Evolutionary conservation across 2,888 invertebrate species (phyloP).

Genomic region (Dolichopus griseipennis): DNA sequence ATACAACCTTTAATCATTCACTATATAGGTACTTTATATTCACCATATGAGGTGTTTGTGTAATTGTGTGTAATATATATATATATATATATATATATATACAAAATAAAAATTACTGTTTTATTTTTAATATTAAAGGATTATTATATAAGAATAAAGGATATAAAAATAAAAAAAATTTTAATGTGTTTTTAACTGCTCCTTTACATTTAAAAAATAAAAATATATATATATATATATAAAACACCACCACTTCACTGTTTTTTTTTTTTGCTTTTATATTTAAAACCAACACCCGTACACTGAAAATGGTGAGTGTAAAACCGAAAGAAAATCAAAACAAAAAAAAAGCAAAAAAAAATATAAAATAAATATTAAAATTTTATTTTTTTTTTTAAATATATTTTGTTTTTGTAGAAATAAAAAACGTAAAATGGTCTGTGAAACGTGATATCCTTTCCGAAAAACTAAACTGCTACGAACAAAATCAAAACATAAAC

Average conservation of each 20-base stretch:
- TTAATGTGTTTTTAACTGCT: not conserved
- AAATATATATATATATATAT: not conserved
- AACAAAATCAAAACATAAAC: slow-evolving; percentile 9
- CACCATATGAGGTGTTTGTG: not conserved
- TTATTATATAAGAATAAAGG: too few species aligned
- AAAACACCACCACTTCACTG: too few species aligned
- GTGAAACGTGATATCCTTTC: slow-evolving; percentile 5
- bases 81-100: not conserved
- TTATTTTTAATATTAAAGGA: too few species aligned
- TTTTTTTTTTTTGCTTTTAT: too few species aligned
- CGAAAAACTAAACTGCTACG: slow-evolving; percentile 1
- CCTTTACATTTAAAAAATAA: not conserved
- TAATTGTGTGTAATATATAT: not conserved
- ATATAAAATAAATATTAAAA: not conserved
- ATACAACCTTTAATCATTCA: too few species aligned
- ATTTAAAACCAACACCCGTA: too few species aligned
- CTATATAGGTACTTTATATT: too few species aligned
- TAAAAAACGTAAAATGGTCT: not conserved
- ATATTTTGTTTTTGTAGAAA: not conserved
- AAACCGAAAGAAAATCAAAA: not conserved
- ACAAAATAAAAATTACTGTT: not conserved
- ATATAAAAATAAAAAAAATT: not conserved
- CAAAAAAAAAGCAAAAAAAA: not conserved
- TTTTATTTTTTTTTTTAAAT: slow-evolving; percentile 1
- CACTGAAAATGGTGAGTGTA: not conserved